Evolutionary conservation across 2,113 vertebrate genomes (phyloP), one percentile per base, ranked within the genome.

Genomic region (Herpetotheres cachinnans): DNA sequence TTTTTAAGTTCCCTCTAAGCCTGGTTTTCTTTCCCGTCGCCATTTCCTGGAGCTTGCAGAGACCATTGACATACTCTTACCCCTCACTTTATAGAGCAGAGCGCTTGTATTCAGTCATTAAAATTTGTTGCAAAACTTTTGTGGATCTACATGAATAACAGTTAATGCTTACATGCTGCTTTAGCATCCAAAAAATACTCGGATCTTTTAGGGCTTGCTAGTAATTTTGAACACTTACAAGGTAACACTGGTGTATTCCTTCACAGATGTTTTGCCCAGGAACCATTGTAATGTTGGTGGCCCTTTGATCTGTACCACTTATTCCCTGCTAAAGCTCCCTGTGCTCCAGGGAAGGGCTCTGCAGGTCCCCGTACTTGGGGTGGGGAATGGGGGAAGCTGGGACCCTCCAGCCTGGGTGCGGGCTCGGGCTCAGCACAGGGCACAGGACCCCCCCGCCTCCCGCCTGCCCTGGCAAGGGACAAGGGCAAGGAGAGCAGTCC

Each of bases 341-440:
- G 30, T 25, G 2, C 29, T 52, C 63, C 24, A 3, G 30, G 55
- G 56, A 58, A 7, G 19, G 29, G 66, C 44, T 61, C 46, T 32
- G 26, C 2, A 2, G 42, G 50, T 49, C 55, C 47, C 5, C 0
- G 11, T 32, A 6, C 22, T 11, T 3, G 2, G 56, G 36, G 2
- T 62, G 47, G 47, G 67, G 67, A 36, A 5, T 0, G 4, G 25
- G 67, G 47, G 25, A 30, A 13, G 42, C 24, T 3, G 4, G 36
- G 30, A 62, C 12, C 46, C 14, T 26, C 70, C 34, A 26, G 70
- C 70, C 56, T 0, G 5, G 63, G 32, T 12, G 32, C 73, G 30
- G 34, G 42, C 55, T 47, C 2, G 22, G 27, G 46, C 15, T 18
- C 46, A 44, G 56, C 81, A 15, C 3, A 3, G 59, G 17, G 42